These are phyloP conservation scores for Sminthurinus aureus DNA, from an alignment of 2,888 invertebrate species.

Conservation along the genomic window DNA sequence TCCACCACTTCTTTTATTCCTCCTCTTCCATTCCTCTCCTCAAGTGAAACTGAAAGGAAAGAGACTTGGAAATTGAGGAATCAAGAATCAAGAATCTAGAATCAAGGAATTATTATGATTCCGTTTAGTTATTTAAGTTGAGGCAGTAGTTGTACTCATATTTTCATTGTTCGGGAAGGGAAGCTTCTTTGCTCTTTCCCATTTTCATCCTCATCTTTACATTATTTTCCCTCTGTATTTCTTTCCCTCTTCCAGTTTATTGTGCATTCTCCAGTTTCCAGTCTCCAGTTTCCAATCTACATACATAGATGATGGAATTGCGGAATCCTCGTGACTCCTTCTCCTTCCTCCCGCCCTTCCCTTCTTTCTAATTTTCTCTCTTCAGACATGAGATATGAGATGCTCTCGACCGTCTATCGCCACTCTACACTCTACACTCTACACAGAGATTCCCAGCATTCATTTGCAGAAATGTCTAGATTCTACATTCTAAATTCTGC, in stretches of 20 bases:
- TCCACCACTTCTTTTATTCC: no score
- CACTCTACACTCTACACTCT: no score
- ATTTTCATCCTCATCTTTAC: background rate
- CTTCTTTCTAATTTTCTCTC: no score
- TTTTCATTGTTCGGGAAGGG: no score
- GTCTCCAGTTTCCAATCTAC: no score
- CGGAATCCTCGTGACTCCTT: background rate
- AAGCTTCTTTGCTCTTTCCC: background rate
- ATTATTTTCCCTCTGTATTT: background rate
- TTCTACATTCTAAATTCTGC: background rate
- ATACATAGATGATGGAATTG: background rate
- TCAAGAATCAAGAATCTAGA: constrained; percentile 16
- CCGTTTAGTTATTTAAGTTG: constrained; percentile 32
- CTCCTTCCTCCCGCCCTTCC: no score
- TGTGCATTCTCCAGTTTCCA: no score
- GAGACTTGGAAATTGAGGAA: background rate
- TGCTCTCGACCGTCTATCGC: no score
- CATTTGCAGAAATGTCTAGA: background rate
- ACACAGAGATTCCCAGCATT: no score
- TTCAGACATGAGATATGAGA: no score
- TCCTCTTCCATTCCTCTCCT: no score
- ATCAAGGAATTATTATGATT: constrained; percentile 27
- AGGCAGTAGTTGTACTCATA: background rate
- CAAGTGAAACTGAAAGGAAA: background rate
- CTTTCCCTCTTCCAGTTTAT: background rate